Percentiles rank a stretch among this genome's conserved stretches.
Evolutionary conservation across 92 coral and sea anemone genomes (phyloP).

Genomic region (Bergia sp.): DNA sequence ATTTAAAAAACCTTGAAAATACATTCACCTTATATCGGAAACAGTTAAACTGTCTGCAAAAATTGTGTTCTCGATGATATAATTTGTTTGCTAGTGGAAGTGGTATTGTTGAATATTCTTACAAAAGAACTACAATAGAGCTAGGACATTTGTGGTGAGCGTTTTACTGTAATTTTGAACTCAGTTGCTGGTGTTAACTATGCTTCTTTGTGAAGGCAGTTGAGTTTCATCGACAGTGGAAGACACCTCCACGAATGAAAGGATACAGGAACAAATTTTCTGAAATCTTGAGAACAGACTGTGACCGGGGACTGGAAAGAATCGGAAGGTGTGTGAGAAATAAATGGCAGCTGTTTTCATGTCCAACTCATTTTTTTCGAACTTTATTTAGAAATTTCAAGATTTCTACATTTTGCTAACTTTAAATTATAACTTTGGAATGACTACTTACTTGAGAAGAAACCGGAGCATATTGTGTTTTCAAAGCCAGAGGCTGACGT

Average conservation of each 20-base stretch:
- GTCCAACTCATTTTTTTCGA: no score
- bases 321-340: constrained; percentile 80
- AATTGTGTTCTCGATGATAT: no score
- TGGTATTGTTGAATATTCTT: neutral
- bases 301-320: constrained; percentile 90
- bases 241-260: constrained; percentile 74
- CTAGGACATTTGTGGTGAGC: neutral
- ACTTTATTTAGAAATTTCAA: no score
- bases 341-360: no score
- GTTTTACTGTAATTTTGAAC: neutral
- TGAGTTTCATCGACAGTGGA: constrained; percentile 77
- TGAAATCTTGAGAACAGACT: constrained; percentile 84
- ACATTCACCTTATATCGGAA: no score
- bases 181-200: neutral
- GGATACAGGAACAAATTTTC: constrained; percentile 69
- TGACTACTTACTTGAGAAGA: neutral
- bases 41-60: no score
- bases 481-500: neutral
- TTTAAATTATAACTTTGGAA: no score
- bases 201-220: constrained; percentile 70
- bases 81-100: neutral
- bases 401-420: no score
- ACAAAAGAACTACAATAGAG: neutral
- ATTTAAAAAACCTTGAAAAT: no score
- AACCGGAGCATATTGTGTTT: neutral